Conservation (phyloP, 2,113 vertebrate species). For the Chitala chitala region DNA sequence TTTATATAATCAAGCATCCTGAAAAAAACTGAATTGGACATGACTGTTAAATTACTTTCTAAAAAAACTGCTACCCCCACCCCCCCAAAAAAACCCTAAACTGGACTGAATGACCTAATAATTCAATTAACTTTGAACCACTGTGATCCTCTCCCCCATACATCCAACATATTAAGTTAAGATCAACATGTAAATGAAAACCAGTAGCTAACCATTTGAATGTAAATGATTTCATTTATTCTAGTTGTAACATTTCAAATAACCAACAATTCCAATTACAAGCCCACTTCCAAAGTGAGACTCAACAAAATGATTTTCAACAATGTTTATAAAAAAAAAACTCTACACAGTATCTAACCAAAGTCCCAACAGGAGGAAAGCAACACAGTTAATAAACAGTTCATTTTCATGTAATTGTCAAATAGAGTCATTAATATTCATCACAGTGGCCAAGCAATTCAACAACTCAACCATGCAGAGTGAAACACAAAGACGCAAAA, state of each 20-base stretch:
- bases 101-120: background rate
- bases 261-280: background rate
- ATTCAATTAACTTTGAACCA: background rate
- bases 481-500: slow-evolving; percentile 32
- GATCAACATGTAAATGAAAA: background rate
- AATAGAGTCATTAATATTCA: slow-evolving; percentile 61
- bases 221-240: background rate
- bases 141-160: background rate
- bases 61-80: too few relatives aligned
- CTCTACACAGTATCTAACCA: background rate
- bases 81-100: background rate
- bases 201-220: background rate
- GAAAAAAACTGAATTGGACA: too few relatives aligned
- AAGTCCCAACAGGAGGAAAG: slow-evolving; percentile 27
- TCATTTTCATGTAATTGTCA: slow-evolving; percentile 56
- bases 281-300: background rate
- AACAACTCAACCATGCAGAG: slow-evolving; percentile 49
- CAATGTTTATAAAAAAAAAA: slow-evolving; percentile 7
- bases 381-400: slow-evolving; percentile 52
- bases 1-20: too few relatives aligned
- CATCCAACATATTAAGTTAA: background rate
- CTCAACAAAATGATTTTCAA: background rate
- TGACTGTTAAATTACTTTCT: too few relatives aligned
- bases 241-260: background rate
- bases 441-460: slow-evolving; percentile 44